These are phyloP conservation scores for Rhinella marina DNA, from an alignment of 2,797 vertebrate species.

Conservation along the genomic window DNA sequence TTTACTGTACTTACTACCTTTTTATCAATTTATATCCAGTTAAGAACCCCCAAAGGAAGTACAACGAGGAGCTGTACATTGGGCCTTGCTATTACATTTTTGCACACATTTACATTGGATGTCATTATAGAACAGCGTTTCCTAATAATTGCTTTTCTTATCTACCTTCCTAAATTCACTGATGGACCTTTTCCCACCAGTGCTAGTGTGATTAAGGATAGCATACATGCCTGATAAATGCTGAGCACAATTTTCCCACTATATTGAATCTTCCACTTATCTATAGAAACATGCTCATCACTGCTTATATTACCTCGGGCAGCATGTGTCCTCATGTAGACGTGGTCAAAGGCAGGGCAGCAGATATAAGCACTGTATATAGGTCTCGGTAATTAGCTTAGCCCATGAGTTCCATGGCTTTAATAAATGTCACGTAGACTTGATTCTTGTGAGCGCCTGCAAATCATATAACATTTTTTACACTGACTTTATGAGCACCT, in stretches of 20 bases:
- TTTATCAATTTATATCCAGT: background rate
- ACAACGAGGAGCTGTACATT: background rate
- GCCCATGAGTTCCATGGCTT: background rate
- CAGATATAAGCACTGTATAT: background rate
- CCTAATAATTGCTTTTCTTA: conserved; percentile 9
- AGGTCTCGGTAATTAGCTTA: background rate
- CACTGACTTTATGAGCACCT: no score
- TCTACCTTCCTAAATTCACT: background rate
- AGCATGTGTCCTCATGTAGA: background rate
- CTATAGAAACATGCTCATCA: background rate
- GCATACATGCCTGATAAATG: background rate
- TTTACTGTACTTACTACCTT: background rate
- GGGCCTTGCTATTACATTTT: background rate
- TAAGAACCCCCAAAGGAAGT: background rate
- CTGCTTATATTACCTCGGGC: background rate
- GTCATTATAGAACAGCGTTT: background rate
- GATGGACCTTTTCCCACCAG: background rate
- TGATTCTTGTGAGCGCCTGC: no score
- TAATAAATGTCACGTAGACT: background rate
- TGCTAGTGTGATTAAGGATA: background rate
- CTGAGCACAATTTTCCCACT: background rate
- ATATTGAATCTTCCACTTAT: conserved; percentile 10
- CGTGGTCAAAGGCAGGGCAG: background rate
- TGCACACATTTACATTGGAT: background rate
- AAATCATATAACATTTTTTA: no score